phyloP scores from a whole-genome alignment of 2,797 vertebrate genomes.

The Gephyroberyx darwinii region DNA sequence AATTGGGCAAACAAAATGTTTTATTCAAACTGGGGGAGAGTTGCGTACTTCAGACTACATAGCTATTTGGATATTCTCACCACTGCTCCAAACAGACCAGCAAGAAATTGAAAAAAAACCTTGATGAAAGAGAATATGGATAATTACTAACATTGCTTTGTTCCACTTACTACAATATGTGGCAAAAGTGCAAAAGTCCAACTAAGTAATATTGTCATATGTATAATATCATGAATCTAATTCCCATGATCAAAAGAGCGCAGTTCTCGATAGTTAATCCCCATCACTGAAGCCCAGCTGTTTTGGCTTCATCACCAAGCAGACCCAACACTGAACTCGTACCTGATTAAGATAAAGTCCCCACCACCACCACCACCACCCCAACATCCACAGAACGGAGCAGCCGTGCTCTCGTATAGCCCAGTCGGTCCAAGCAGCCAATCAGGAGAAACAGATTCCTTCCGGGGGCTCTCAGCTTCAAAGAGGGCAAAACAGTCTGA shows the following conservation, averaged over 20 bases:
- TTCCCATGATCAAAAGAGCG: conserved; percentile 33
- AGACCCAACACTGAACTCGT: conserved; percentile 30
- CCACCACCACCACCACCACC: conserved; percentile 17
- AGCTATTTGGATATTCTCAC: neutral
- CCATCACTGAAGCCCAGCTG: conserved; percentile 51
- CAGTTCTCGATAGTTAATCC: conserved; percentile 8
- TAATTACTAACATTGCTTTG: conserved; percentile 11
- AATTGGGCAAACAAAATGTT: neutral
- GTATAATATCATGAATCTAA: conserved; percentile 19
- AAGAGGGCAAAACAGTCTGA: conserved; percentile 48
- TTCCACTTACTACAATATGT: conserved; percentile 5
- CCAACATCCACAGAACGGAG: neutral
- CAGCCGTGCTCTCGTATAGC: neutral
- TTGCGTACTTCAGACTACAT: neutral
- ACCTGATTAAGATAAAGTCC: conserved; percentile 64
- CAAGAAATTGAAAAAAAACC: neutral
- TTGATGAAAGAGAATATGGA: conserved; percentile 21
- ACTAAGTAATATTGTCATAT: conserved; percentile 2
- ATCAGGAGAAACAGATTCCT: conserved; percentile 53
- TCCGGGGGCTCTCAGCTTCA: conserved; percentile 60
- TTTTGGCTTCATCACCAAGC: conserved; percentile 45
- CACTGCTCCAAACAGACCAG: neutral
- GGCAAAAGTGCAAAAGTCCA: neutral
- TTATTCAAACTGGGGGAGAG: neutral
- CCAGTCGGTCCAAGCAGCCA: conserved; percentile 44